Evolutionary conservation across 1,140 invertebrate species (phyloP), one percentile per base, ranked within the genome.

Genomic region (Bombus breviceps): DNA sequence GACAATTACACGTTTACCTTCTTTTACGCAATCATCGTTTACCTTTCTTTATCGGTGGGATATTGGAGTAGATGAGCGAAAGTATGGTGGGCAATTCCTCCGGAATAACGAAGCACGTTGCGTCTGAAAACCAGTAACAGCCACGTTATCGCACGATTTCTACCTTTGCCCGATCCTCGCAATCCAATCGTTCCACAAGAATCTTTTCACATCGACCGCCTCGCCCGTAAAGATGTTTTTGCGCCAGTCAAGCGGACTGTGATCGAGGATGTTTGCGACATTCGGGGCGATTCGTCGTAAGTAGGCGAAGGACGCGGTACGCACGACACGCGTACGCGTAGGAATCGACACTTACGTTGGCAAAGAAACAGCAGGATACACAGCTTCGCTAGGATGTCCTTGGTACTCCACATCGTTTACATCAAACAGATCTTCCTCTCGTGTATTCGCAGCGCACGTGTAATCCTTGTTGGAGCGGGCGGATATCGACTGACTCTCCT

Each of bases 11-110:
- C 28, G 68, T 22, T 41, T 25, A 68, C 68, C 47, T 1, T 1
- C n/a, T n/a, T 47, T 18, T 18, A 47, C 47, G 47, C 47, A 18
- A 47, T 47, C 15, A 18, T 0, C 47, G 47, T 3, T 22, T 96
- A 97, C 97, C 97, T 97, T 98, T 98, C 90, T 97, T 97, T 18
- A 98, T 96, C 8, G 97, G 97, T n/a, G 97, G 97, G 81, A 98
- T 97, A 89, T 98, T 98, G 0, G 97, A 97, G 92, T 97, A 98
- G 2, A 98, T 96, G 6, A 98, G 95, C 1, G 97, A 97, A 5
- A 98, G 93, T 37, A 98, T 92, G 0, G 97, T 97, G 18, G 97
- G 97, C 69, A 98, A 86, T 92, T 98, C 97, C 91, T 97, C 97
- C 9, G 97, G 97, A 69, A 98, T 96, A 88, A 98, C 97, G 3